phyloP scores from a whole-genome alignment of 2,797 vertebrate species.

The Tragopan temminckii region DNA sequence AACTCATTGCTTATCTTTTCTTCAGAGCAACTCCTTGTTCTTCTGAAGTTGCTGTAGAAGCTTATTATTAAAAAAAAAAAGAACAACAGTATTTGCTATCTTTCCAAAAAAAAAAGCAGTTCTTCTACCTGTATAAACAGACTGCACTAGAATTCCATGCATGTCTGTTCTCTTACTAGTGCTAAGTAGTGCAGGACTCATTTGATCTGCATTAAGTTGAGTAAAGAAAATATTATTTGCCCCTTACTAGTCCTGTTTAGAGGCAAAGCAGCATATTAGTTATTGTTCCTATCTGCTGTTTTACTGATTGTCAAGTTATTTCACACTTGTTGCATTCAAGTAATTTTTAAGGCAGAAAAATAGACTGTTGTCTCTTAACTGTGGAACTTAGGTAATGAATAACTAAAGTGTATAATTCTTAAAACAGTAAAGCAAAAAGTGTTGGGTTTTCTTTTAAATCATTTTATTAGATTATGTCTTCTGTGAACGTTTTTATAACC shows the following conservation, averaged over 20 bases:
- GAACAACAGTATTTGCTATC: accelerated
- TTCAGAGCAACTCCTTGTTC: not conserved
- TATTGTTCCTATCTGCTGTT: not conserved
- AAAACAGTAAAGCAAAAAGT: not conserved
- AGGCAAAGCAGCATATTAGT: not conserved
- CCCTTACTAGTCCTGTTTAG: not conserved
- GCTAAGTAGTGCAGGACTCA: not conserved
- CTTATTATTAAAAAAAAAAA: not conserved
- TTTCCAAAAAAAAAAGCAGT: not conserved
- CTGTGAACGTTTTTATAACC: not conserved
- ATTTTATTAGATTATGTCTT: constrained; percentile 35
- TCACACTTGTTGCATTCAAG: not conserved
- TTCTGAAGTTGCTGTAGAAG: not conserved
- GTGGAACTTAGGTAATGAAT: not conserved
- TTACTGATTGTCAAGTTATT: not conserved
- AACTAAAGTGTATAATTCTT: not conserved
- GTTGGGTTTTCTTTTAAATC: not conserved
- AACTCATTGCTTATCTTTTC: not conserved
- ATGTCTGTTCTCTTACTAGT: not conserved
- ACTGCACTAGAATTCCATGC: not conserved
- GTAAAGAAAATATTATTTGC: not conserved
- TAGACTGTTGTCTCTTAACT: not conserved
- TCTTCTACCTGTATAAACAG: not conserved
- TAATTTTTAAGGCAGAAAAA: not conserved
- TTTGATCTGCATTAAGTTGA: not conserved